These are phyloP conservation scores for Drosophila neocordata DNA, from an alignment of 1,140 invertebrate species.

Conservation along the genomic window DNA sequence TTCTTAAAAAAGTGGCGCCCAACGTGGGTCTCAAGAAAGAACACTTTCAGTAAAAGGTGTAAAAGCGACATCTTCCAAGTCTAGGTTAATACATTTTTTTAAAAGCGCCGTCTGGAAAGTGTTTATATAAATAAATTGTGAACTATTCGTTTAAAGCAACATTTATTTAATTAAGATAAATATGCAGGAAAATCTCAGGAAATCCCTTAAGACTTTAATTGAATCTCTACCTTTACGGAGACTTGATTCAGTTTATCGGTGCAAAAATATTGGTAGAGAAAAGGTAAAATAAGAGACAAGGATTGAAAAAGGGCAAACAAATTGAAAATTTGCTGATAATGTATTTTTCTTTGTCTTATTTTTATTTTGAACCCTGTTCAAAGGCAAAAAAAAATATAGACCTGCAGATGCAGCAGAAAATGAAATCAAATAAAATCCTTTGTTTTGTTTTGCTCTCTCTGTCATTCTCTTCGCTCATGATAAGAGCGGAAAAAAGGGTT, in stretches of 20 bases:
- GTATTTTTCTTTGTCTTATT: conserved; percentile 25
- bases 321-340: conserved; percentile 39
- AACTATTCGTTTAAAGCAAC: background rate
- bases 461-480: background rate
- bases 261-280: conserved; percentile 7
- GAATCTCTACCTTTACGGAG: conserved; percentile 49
- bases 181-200: background rate
- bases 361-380: conserved; percentile 17
- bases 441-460: conserved; percentile 35
- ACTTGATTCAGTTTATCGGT: conserved; percentile 53
- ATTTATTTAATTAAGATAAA: background rate
- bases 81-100: too few relatives aligned
- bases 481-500: conserved; percentile 23
- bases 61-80: too few relatives aligned
- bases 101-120: too few relatives aligned
- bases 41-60: too few relatives aligned
- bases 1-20: background rate
- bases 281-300: conserved; percentile 28
- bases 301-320: conserved; percentile 8
- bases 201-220: conserved; percentile 10
- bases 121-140: too few relatives aligned
- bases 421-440: conserved; percentile 38
- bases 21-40: too few relatives aligned
- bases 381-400: conserved; percentile 44
- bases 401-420: conserved; percentile 38